Evolutionary conservation across 2,797 vertebrate species (phyloP).

Genomic region (Holocentrus rufus): DNA sequence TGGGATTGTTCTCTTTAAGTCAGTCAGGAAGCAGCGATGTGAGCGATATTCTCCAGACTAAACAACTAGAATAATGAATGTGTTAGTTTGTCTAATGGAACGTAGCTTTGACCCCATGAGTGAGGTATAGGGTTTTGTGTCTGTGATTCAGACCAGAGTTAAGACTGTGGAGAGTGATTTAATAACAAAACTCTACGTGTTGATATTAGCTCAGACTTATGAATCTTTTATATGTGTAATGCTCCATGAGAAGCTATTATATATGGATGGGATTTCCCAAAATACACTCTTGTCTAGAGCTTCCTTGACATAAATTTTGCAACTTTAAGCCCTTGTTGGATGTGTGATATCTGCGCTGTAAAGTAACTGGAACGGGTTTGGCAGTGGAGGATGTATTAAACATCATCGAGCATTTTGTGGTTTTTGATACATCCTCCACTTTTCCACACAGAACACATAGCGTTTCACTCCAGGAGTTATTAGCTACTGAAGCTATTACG

Average conservation of each 20-base stretch:
- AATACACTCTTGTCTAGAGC: background rate
- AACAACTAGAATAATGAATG: slow-evolving; percentile 53
- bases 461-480: no score
- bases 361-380: no score
- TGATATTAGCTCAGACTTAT: background rate
- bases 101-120: slow-evolving; percentile 1
- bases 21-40: slow-evolving; percentile 18
- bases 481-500: no score
- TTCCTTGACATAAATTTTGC: no score
- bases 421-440: no score
- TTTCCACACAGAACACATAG: no score
- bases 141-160: background rate
- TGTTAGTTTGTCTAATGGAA: slow-evolving; percentile 42
- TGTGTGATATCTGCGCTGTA: no score
- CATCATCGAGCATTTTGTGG: no score
- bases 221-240: background rate
- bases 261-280: no score
- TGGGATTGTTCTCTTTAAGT: slow-evolving; percentile 12
- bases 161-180: slow-evolving; percentile 1
- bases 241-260: background rate
- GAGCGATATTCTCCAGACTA: slow-evolving; percentile 48
- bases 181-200: background rate
- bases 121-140: background rate
- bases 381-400: no score
- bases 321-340: no score